Conservation (phyloP, 1,140 invertebrate genomes). For the Formica selysi region DNA sequence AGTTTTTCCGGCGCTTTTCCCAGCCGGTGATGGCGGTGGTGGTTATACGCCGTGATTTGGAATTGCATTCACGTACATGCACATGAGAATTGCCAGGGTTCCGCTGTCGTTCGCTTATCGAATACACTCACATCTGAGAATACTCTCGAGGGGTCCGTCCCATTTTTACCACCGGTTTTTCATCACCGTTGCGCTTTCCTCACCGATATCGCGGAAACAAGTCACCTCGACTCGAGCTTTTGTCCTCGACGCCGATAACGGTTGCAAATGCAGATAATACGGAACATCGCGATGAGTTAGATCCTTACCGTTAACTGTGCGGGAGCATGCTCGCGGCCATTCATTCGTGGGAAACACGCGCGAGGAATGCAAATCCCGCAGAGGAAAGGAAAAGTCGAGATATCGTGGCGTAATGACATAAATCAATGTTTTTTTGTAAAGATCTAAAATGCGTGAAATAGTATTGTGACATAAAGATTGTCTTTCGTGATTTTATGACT, state of each 20-base stretch:
- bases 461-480: neutral
- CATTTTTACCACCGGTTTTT: conserved; percentile 33
- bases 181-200: neutral
- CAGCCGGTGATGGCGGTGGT: conserved; percentile 51
- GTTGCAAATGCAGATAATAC: conserved; percentile 48
- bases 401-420: conserved; percentile 21
- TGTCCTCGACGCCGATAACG: conserved; percentile 37
- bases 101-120: conserved; percentile 58
- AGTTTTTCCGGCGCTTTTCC: conserved; percentile 78
- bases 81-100: conserved; percentile 42
- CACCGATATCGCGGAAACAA: conserved; percentile 16
- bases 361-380: conserved; percentile 48
- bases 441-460: neutral
- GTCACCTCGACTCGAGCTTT: conserved; percentile 32
- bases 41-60: conserved; percentile 64
- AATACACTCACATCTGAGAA: conserved; percentile 58
- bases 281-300: conserved; percentile 46
- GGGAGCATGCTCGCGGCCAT: conserved; percentile 19
- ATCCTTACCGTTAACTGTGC: conserved; percentile 50
- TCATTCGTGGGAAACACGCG: conserved; percentile 50
- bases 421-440: conserved; percentile 3
- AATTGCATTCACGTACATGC: conserved; percentile 72
- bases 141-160: conserved; percentile 61
- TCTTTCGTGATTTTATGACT: neutral
- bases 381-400: conserved; percentile 31